A percentile compares a stretch with the other conserved stretches of the same genome.
These are phyloP conservation scores for Macroglossus sobrinus DNA, from an alignment of 2,113 vertebrate species.

Conservation along the genomic window DNA sequence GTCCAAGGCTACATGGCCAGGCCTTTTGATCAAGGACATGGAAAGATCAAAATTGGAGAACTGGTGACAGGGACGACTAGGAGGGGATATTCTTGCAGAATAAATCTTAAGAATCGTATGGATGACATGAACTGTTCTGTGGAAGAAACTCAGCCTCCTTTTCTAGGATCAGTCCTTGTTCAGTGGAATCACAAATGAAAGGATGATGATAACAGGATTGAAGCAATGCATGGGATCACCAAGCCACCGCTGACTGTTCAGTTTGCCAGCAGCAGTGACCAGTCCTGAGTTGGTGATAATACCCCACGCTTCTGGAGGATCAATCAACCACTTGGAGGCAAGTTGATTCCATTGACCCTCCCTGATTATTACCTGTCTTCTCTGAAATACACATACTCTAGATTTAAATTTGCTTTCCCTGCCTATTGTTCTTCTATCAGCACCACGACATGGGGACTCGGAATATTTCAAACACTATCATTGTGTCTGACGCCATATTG, in stretches of 20 bases:
- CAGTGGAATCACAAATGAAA: background rate
- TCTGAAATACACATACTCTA: background rate
- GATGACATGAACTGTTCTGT: background rate
- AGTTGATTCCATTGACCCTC: background rate
- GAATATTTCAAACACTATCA: background rate
- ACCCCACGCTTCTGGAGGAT: background rate
- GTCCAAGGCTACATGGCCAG: background rate
- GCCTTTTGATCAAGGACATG: background rate
- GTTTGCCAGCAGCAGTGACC: background rate
- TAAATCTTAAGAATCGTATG: background rate
- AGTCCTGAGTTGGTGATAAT: background rate
- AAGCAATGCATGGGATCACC: background rate
- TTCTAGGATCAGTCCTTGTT: background rate
- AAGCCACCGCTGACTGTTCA: background rate
- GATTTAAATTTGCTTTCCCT: background rate
- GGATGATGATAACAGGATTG: background rate
- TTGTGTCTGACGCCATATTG: background rate
- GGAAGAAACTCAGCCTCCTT: background rate
- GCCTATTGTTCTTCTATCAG: background rate
- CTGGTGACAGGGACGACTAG: background rate
- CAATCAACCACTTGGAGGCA: background rate
- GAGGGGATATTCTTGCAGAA: background rate
- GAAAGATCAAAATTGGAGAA: background rate
- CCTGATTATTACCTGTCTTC: background rate
- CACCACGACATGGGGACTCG: background rate